phyloP scores from a whole-genome alignment of 2,113 vertebrate genomes.

The Rhynchopsitta pachyrhyncha region DNA sequence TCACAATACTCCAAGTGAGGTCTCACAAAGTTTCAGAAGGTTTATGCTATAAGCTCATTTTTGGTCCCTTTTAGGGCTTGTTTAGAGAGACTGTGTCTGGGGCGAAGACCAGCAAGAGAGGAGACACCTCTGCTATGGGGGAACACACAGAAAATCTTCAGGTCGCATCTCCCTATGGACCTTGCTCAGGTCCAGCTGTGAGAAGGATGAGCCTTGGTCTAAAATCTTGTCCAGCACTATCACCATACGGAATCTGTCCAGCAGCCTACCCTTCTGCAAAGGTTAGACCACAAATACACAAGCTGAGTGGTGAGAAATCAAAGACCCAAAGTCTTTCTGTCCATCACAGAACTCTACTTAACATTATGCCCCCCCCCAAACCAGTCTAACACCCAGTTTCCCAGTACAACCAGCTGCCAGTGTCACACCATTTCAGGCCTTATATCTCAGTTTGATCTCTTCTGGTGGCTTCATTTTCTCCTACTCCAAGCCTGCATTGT shows the following conservation, averaged over 20 bases:
- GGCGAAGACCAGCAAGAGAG: neutral
- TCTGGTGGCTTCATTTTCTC: neutral
- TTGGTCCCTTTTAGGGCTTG: neutral
- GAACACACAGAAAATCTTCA: neutral
- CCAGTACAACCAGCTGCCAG: neutral
- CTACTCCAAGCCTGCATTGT: neutral
- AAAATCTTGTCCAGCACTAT: neutral
- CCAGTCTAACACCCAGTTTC: neutral
- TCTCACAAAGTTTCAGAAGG: neutral
- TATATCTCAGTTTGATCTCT: neutral
- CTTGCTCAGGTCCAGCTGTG: neutral
- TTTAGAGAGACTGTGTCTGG: neutral
- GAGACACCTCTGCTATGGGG: neutral
- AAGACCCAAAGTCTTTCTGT: neutral
- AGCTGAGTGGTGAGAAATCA: neutral
- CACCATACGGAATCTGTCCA: rapidly evolving
- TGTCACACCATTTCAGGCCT: neutral
- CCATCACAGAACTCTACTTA: neutral
- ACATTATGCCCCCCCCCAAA: neutral
- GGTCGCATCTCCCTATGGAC: neutral
- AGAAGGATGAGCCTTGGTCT: neutral
- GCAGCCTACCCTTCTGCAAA: neutral
- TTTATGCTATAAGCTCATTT: neutral
- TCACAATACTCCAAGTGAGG: no score
- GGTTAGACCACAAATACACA: neutral